Evolutionary conservation across 2,113 vertebrate genomes (phyloP).

Genomic region (Centropus unirufus): DNA sequence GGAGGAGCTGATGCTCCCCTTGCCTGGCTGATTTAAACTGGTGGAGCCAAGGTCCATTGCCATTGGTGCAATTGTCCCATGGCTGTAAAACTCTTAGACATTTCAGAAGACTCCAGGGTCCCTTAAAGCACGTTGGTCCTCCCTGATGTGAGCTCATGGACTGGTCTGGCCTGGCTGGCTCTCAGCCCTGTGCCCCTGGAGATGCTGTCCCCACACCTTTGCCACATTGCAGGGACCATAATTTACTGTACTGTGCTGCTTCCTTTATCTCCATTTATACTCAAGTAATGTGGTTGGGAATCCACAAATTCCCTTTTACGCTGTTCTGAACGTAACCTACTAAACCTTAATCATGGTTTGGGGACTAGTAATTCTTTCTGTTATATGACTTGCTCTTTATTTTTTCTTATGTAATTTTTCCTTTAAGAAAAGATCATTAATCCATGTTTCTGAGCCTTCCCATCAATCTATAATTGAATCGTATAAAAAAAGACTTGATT

Average conservation of each 20-base stretch:
- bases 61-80: rapidly evolving
- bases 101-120: background rate
- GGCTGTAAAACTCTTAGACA: background rate
- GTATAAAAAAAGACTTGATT: slow-evolving; percentile 76
- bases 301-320: slow-evolving; percentile 73
- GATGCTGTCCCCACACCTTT: background rate
- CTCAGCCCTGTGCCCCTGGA: background rate
- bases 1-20: background rate
- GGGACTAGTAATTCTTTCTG: slow-evolving; percentile 73
- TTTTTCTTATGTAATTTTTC: slow-evolving; percentile 60
- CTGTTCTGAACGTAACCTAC: slow-evolving; percentile 68
- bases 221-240: background rate
- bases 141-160: background rate
- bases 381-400: slow-evolving; percentile 52
- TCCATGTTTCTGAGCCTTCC: slow-evolving; percentile 69
- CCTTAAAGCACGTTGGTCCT: background rate
- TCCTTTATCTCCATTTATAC: slow-evolving; percentile 64
- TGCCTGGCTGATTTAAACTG: background rate
- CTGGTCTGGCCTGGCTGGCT: background rate
- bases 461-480: slow-evolving; percentile 84
- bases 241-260: slow-evolving; percentile 43
- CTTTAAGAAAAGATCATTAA: slow-evolving; percentile 77
- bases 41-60: background rate
- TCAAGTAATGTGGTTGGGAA: slow-evolving; percentile 71
- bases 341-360: slow-evolving; percentile 77